These are phyloP conservation scores for Cotesia glomerata DNA, from an alignment of 1,140 invertebrate species.

Conservation along the genomic window DNA sequence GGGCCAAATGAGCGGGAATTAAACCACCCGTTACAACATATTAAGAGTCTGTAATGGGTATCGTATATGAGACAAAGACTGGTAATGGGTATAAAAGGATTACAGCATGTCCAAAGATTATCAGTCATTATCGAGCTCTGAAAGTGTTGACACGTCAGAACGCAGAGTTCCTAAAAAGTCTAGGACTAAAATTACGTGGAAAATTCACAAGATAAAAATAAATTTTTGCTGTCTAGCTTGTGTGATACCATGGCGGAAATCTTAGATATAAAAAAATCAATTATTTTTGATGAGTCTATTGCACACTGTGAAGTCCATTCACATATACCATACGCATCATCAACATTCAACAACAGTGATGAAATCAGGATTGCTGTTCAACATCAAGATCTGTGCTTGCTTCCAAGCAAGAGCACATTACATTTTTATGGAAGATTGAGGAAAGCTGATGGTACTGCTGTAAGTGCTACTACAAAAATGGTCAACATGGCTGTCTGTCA, in stretches of 20 bases:
- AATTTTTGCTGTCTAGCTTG: constrained; percentile 25
- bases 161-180: background rate
- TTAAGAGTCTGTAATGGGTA: too few relatives aligned
- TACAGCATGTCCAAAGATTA: background rate
- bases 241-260: constrained; percentile 9
- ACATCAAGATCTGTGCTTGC: constrained; percentile 51
- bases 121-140: background rate
- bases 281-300: constrained; percentile 38
- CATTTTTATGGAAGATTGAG: background rate
- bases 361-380: constrained; percentile 13
- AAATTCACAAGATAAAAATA: background rate
- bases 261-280: constrained; percentile 33
- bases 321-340: background rate
- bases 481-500: too few relatives aligned
- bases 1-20: too few relatives aligned
- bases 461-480: too few relatives aligned
- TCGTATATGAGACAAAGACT: background rate
- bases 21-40: too few relatives aligned
- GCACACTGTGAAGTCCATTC: constrained; percentile 45
- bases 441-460: constrained; percentile 47
- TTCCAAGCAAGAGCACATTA: constrained; percentile 26
- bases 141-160: background rate
- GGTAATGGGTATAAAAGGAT: background rate
- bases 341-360: background rate
- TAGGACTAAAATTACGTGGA: background rate